Conservation (phyloP, 2,113 vertebrate genomes). For the Meleagris gallopavo region DNA sequence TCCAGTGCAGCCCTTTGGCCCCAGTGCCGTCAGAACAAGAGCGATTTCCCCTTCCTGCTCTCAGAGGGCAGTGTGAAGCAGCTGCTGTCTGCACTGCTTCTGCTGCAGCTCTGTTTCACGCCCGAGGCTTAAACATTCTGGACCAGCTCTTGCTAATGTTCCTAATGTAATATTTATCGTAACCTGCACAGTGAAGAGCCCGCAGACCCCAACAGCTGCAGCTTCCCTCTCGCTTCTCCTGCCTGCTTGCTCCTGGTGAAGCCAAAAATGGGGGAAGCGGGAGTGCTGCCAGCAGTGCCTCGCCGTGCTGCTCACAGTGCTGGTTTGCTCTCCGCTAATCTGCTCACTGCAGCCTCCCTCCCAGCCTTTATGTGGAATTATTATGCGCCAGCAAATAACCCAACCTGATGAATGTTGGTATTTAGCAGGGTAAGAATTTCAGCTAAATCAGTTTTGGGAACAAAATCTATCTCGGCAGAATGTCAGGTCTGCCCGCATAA, state of each 20-base stretch:
- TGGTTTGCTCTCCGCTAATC: not conserved
- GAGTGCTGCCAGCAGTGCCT: not conserved
- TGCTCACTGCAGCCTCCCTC: not conserved
- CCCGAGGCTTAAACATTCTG: not conserved
- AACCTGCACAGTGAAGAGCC: not conserved
- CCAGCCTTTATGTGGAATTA: not conserved
- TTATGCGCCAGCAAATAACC: not conserved
- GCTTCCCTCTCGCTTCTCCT: not conserved
- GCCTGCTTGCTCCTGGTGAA: not conserved
- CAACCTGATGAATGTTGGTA: not conserved
- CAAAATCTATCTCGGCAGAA: not conserved
- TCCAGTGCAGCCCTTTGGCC: not conserved
- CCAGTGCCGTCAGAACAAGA: not conserved
- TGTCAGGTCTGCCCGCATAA: not conserved
- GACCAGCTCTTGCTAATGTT: not conserved
- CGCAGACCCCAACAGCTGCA: not conserved
- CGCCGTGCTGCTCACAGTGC: accelerated
- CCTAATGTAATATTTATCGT: not conserved
- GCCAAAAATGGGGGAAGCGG: not conserved
- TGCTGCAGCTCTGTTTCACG: accelerated
- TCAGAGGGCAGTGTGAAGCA: too few species aligned
- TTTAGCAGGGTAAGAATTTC: not conserved
- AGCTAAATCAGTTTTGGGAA: not conserved
- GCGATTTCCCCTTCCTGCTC: not conserved
- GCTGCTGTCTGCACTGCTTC: not conserved